Conservation (phyloP, 2,888 invertebrate species). For the Thecocarcelia acutangulata region DNA sequence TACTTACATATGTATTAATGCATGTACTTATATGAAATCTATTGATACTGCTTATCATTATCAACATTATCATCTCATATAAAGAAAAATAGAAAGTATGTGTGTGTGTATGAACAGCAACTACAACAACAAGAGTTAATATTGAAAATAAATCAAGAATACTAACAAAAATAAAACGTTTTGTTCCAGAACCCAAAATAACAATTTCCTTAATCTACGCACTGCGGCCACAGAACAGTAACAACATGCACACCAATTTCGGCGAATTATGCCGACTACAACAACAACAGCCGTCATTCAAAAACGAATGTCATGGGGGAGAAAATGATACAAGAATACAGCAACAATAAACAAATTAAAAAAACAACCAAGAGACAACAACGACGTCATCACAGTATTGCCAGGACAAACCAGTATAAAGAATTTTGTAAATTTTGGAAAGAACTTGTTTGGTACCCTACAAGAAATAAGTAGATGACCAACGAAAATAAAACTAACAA, state of each 20-base stretch:
- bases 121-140: constrained; percentile 4
- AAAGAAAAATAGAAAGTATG: no score
- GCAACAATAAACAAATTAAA: constrained; percentile 33
- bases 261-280: constrained; percentile 66
- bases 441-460: neutral
- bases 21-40: no score
- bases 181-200: constrained; percentile 62
- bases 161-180: constrained; percentile 39
- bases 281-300: constrained; percentile 23
- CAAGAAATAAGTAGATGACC: neutral
- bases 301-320: constrained; percentile 49
- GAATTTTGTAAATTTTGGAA: neutral
- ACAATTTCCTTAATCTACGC: constrained; percentile 18
- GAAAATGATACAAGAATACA: constrained; percentile 51
- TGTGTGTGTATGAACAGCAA: no score
- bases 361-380: constrained; percentile 36
- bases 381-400: constrained; percentile 59
- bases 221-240: constrained; percentile 40
- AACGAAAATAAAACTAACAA: no score
- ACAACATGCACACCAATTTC: constrained; percentile 59
- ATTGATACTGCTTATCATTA: no score
- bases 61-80: no score
- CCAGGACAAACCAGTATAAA: constrained; percentile 37
- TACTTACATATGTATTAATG: neutral
- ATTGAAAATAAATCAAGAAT: constrained; percentile 27